These are phyloP conservation scores for Drosophila repleta DNA, from an alignment of 1,140 invertebrate genomes.

Conservation along the genomic window DNA sequence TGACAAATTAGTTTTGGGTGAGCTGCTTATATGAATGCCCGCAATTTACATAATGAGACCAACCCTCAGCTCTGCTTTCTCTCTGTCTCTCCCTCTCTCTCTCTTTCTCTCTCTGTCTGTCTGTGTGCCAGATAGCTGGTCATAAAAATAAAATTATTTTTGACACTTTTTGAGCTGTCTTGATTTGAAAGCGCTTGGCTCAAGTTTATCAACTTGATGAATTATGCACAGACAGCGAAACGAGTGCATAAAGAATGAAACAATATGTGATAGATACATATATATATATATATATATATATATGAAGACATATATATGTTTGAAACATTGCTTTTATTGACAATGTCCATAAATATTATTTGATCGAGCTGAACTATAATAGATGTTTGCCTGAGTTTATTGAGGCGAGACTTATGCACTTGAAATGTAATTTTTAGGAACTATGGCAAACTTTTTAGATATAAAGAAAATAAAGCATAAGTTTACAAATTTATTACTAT, in stretches of 20 bases:
- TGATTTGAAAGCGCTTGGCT: conserved; percentile 48
- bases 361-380: background rate
- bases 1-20: conserved; percentile 82
- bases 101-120: conserved; percentile 13
- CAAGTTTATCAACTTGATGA: conserved; percentile 59
- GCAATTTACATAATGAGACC: conserved; percentile 78
- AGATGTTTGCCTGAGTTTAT: no score
- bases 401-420: no score
- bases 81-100: conserved; percentile 18
- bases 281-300: no score
- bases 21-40: conserved; percentile 80
- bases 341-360: background rate
- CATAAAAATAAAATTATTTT: conserved; percentile 69
- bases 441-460: no score
- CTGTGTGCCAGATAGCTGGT: conserved; percentile 26
- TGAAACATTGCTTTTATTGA: background rate
- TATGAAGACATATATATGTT: no score
- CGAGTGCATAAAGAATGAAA: background rate
- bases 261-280: no score
- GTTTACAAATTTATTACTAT: no score
- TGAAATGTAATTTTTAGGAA: no score
- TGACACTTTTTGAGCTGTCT: conserved; percentile 70
- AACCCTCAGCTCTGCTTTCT: conserved; percentile 24
- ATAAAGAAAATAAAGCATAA: no score
- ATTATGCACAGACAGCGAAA: conserved; percentile 26